Evolutionary conservation across 2,888 invertebrate species (phyloP), one percentile per base, ranked within the genome.

Genomic region (Andrena chrysosceles): DNA sequence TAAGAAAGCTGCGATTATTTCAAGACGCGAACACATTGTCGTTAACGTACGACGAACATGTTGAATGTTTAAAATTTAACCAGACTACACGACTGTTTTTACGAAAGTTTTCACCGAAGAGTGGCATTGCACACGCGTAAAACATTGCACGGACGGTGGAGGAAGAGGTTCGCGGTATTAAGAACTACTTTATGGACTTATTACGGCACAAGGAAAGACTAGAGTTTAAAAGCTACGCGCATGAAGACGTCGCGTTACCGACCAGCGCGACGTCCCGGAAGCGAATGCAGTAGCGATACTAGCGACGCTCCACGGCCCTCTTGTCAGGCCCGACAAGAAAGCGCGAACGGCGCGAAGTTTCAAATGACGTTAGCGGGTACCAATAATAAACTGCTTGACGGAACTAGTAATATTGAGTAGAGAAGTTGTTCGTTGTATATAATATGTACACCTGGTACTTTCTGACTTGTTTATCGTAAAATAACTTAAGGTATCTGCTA

Each of bases 181-280:
- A 3, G 1, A 59, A 35, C 26, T n/a, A 54, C 33, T 48, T 64
- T 10, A 29, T 7, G 6, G 48, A 48, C 10, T 69, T 42, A 42
- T 54, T 69, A 23, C 6, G 6, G 4, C 1, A 3, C 0, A 56
- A 71, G 16, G 13, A 64, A 42, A 23, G n/a, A 33, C 16, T 31
- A 26, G 3, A 2, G 29, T 31, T 48, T 2, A 7, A n/a, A 33
- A 64, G 49, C 42, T 71, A 63, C 56, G 63, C 71, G 63, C 71
- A n/a, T 6, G 23, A 56, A 31, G 13, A 4, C 13, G 7, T 26
- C 23, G 16, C 2, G 20, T 52, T 75, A 76, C 70, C 23, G 54
- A 76, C 56, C 4, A 5, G 5, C 42, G 4, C 23, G 20, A 20
- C 26, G n/a, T 7, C 31, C n/a, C 42, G 23, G 23, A 13, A 31